Base-by-base conservation (phyloP, 92 coral and sea anemone species). In the Meandrina meandrites region DNA sequence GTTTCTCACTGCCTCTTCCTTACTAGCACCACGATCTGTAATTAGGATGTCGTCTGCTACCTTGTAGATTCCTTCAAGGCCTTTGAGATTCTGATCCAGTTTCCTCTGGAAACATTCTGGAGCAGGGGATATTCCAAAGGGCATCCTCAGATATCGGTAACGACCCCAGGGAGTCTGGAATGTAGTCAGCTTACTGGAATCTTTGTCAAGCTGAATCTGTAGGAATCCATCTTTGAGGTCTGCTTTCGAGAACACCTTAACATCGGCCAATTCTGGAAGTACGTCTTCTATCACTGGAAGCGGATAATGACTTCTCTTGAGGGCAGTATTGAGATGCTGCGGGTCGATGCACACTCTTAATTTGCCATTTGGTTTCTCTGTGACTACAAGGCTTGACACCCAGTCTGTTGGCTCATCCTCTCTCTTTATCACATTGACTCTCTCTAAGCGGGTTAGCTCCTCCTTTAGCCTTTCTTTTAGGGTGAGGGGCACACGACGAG, bases 21-120 rank as follows among this genome's bases (percentile, higher is more conserved):
- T 75, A 62, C 80, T 86, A 1, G 81, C 77, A 31, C 94, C 86
- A 72, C 77, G 84, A 50, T 90, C 89, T 75, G 91, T 85, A 79
- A 91, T 89, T 15, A 88, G 88, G 80, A 88, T 91, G 84, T 91
- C 92, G 81, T 89, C 92, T 47, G 92, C 90, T 31, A 91, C 53
- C 88, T 86, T 82, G 54, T 74, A 89, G 34, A 86, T 71, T 72
- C 90, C 92, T 54, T 85, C 22, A 32, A 91, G 84, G 48, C 92
- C 90, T 87, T 90, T 81, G 7, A 90, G 85, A 62, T 60, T 77
- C 50, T 74, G 87, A 37, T 88, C 87, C 76, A 82, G 83, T 32
- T 82, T 81, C 78, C 57, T 70, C 54, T 89, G 92, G 32, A 89
- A 89, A 32, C 50, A 75, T 56, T 89, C 85, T 21, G 85, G 91